A percentile compares a stretch with the other conserved stretches of the same genome.
These are phyloP conservation scores for Luidia sarsii DNA, from an alignment of 53 echinoderm and acorn worm species.

Conservation along the genomic window DNA sequence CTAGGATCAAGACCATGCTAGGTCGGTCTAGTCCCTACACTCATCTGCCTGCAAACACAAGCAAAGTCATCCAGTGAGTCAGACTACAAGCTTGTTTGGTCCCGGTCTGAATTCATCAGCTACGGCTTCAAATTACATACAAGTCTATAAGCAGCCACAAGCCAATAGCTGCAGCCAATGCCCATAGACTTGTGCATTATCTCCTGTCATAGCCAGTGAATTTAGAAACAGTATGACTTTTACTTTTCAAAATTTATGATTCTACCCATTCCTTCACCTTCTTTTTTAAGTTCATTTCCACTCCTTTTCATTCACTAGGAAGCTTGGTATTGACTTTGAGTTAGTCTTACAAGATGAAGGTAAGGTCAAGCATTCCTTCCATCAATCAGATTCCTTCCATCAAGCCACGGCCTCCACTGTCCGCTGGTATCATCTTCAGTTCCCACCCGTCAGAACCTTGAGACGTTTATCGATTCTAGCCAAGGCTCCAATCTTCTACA, in stretches of 20 bases:
- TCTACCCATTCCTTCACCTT: too few species aligned
- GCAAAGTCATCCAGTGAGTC: conserved; percentile 73
- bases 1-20: conserved; percentile 60
- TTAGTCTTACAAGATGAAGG: conserved; percentile 66
- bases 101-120: too few species aligned
- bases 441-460: conserved; percentile 65
- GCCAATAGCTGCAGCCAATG: too few species aligned
- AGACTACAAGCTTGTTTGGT: too few species aligned
- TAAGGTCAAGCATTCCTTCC: conserved; percentile 52
- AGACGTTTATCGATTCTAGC: conserved; percentile 59
- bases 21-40: conserved; percentile 82
- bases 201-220: too few species aligned
- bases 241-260: too few species aligned
- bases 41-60: conserved; percentile 71
- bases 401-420: conserved; percentile 71
- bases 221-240: too few species aligned
- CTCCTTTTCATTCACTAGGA: too few species aligned
- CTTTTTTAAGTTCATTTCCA: too few species aligned
- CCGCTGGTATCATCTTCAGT: conserved; percentile 86
- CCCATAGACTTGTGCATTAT: too few species aligned
- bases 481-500: conserved; percentile 77
- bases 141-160: too few species aligned
- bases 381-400: conserved; percentile 70
- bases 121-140: too few species aligned
- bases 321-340: conserved; percentile 80